Base-by-base conservation (phyloP, 2,113 vertebrate species). In the Quiscalus mexicanus region DNA sequence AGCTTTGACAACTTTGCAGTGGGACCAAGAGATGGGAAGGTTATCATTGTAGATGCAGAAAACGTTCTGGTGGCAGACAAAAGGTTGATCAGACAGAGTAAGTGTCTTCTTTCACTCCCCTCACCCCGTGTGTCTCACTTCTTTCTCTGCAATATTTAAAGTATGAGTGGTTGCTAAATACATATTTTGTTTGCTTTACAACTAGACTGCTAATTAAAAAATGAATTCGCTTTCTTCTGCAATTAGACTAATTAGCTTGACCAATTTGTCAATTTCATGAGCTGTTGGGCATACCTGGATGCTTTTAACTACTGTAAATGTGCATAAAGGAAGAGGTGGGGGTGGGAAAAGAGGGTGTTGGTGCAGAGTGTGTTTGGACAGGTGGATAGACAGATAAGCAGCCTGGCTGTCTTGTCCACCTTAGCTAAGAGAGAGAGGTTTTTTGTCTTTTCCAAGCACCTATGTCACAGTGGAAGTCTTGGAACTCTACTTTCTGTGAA, bases 1-100 rank as follows among this genome's bases (percentile, higher is more conserved):
- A 99, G 99, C 98, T 99, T 99, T 25, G 99, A 99, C 97, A 99
- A 99, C 98, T 99, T 99, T 67, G 99, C 99, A 14, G 99, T 99
- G 80, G 99, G 99, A 92, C 99, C 99, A 2, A 98, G 99, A 81
- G 99, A 99, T 63, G 99, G 99, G 42, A 99, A 99, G 84, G 99
- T 99, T 90, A 99, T 99, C 93, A 99, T 99, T 31, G 99, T 99
- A n/a, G 99, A 99, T 90, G 99, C 99, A 2, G 99, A 99, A 98
- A 99, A 99, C 2, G 99, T 99, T 52, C 98, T 99, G n/a, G 99
- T 99, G 95, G 99, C 99, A 21, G 99, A 99, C 98, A 99, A 99
- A 98, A 98, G 98, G 93, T 97, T 99, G 96, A 99, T 99, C 96
- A 99, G 99, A 94, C 99, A 99, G 96, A 99, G 99, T 99, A 97